phyloP scores from a whole-genome alignment of 2,113 vertebrate species.

The Phalacrocorax carbo region DNA sequence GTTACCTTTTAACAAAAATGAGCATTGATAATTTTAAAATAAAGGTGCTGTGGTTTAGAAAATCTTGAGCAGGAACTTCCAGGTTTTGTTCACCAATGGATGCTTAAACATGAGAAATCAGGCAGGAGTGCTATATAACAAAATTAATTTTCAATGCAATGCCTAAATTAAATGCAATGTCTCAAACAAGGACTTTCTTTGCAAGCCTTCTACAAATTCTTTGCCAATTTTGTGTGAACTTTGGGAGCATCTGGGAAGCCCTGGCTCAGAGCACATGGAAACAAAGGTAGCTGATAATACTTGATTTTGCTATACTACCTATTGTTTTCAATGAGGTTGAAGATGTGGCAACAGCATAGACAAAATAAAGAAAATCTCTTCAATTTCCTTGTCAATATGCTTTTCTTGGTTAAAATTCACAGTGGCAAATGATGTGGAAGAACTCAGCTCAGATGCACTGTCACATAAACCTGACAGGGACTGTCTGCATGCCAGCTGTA shows the following conservation, averaged over 20 bases:
- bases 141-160: not conserved
- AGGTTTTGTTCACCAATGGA: not conserved
- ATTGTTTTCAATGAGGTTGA: not conserved
- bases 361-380: not conserved
- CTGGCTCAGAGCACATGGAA: not conserved
- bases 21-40: not conserved
- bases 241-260: not conserved
- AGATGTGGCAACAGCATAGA: not conserved
- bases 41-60: not conserved
- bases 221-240: not conserved
- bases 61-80: not conserved
- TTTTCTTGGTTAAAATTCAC: not conserved
- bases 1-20: not conserved
- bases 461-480: not conserved
- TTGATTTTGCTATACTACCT: not conserved
- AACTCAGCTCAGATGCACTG: not conserved
- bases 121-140: not conserved
- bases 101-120: not conserved
- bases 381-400: not conserved
- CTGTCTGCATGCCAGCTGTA: not conserved
- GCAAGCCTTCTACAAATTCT: not conserved
- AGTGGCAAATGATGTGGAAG: not conserved
- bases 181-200: not conserved
- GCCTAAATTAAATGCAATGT: not conserved
- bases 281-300: not conserved